Evolutionary conservation across 2,888 invertebrate species (phyloP).

Genomic region (Papilio elwesi): DNA sequence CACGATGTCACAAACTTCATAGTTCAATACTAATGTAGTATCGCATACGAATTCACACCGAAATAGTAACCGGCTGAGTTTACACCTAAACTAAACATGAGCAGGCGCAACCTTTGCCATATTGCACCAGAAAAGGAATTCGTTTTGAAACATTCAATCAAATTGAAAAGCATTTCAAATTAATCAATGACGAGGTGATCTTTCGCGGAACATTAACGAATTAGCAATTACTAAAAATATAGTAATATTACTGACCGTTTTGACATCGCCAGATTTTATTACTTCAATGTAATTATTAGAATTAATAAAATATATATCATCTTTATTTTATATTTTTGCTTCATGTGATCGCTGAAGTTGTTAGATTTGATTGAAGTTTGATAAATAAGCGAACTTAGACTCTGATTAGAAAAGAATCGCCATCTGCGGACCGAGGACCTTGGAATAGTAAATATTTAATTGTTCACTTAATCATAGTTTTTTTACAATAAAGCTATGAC

Average conservation of each 20-base stretch:
- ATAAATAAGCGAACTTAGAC: too few species aligned
- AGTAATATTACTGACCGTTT: not conserved
- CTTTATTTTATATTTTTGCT: not conserved
- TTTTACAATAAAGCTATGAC: too few species aligned
- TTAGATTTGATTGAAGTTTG: not conserved
- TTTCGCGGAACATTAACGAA: constrained; percentile 6
- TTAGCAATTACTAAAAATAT: constrained; percentile 4
- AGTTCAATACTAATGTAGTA: constrained; percentile 13
- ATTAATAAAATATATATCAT: not conserved
- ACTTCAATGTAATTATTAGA: not conserved
- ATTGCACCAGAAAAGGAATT: constrained; percentile 37
- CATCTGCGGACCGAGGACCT: too few species aligned
- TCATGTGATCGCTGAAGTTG: not conserved
- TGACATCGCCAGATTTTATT: not conserved
- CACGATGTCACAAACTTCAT: constrained; percentile 11
- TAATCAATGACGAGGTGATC: constrained; percentile 13
- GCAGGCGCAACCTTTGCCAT: constrained; percentile 35
- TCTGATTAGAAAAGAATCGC: too few species aligned
- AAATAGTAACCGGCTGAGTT: constrained; percentile 29
- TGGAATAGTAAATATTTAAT: too few species aligned
- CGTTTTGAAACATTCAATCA: constrained; percentile 28
- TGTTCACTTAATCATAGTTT: too few species aligned
- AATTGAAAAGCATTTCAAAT: constrained; percentile 34
- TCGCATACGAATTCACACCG: constrained; percentile 16
- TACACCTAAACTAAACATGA: constrained; percentile 10